A percentile compares a stretch with the other conserved stretches of the same genome.
phyloP scores from a whole-genome alignment of 2,797 vertebrate genomes.

The Myripristis jacobus region DNA sequence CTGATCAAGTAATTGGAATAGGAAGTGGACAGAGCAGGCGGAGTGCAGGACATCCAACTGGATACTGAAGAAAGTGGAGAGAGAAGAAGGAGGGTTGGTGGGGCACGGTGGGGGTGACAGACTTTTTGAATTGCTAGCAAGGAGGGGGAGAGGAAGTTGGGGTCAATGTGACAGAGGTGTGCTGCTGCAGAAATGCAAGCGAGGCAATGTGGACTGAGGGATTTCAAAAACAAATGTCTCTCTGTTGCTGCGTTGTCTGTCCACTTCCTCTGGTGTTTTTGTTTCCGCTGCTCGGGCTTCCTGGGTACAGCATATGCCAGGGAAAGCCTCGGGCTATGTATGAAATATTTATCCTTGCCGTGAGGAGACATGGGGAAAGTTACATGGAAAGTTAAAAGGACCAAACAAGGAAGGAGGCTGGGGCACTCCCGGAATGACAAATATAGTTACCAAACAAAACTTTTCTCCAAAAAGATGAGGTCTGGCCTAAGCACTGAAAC shows the following conservation, averaged over 20 bases:
- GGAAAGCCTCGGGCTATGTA: constrained; percentile 77
- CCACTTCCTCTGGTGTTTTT: constrained; percentile 66
- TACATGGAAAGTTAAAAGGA: constrained; percentile 78
- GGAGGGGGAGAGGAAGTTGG: constrained; percentile 8
- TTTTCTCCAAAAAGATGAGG: constrained; percentile 48
- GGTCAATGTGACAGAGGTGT: constrained; percentile 4
- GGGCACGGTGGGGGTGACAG: too few relatives aligned
- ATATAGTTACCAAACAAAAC: constrained; percentile 68
- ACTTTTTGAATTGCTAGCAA: too few relatives aligned
- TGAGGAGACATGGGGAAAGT: constrained; percentile 80
- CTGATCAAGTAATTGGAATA: too few relatives aligned
- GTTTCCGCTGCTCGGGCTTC: constrained; percentile 63
- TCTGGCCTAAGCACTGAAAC: constrained; percentile 46
- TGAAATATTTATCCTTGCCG: constrained; percentile 83
- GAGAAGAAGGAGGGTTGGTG: background rate
- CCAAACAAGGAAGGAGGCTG: constrained; percentile 66
- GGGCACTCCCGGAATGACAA: constrained; percentile 74
- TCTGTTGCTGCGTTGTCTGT: constrained; percentile 57
- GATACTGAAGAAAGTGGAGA: too few relatives aligned
- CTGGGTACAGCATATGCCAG: constrained; percentile 68
- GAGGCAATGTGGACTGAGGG: constrained; percentile 38
- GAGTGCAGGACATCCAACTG: too few relatives aligned
- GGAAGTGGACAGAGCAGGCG: too few relatives aligned
- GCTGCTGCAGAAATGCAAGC: constrained; percentile 3
- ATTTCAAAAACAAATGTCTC: constrained; percentile 56